Conservation (phyloP, 2,797 vertebrate genomes). For the Cossypha caffra region DNA sequence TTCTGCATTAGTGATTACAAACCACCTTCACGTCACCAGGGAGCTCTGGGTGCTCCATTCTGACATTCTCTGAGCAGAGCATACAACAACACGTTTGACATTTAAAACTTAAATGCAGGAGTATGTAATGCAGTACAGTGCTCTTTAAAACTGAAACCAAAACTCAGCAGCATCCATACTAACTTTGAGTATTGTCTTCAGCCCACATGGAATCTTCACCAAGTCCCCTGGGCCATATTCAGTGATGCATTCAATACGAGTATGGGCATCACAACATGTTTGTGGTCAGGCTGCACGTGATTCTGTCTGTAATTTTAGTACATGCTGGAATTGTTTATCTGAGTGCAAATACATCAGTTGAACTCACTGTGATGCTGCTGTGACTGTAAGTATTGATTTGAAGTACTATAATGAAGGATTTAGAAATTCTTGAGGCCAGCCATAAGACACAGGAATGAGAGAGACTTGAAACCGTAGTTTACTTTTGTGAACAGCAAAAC, state of each 20-base stretch:
- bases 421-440: not conserved
- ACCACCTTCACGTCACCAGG: not conserved
- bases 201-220: not conserved
- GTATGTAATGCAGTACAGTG: not conserved
- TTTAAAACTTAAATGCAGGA: not conserved
- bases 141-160: not conserved
- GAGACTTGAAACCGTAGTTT: not conserved
- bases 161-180: not conserved
- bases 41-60: not conserved
- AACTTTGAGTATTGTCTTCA: not conserved
- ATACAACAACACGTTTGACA: not conserved
- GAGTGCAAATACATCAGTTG: not conserved
- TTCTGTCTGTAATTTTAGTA: not conserved
- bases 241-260: not conserved
- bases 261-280: not conserved
- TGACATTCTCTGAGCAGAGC: not conserved
- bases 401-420: not conserved
- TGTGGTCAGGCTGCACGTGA: not conserved
- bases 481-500: not conserved
- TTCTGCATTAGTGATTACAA: not conserved
- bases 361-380: not conserved
- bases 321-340: not conserved
- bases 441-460: not conserved
- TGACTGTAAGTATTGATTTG: not conserved
- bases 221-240: not conserved